A percentile compares a stretch with the other conserved stretches of the same genome.
Evolutionary conservation across 2,888 invertebrate genomes (phyloP).

Genomic region (Dinocampus coccinellae): DNA sequence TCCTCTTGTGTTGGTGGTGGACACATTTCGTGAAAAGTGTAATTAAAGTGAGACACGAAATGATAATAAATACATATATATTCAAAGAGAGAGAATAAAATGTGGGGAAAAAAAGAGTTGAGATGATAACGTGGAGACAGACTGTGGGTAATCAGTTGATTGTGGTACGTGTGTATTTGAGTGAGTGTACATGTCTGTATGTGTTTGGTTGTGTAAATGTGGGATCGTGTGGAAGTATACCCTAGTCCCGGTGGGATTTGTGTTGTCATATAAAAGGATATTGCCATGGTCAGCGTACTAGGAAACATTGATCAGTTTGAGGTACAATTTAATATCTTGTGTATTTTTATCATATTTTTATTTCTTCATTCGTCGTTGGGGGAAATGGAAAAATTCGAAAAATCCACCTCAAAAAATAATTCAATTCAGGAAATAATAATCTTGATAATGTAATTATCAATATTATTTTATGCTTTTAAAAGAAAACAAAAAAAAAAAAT

Average conservation of each 20-base stretch:
- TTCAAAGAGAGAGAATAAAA: not conserved
- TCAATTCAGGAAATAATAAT: too few species aligned
- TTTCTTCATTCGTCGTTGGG: not conserved
- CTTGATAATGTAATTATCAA: too few species aligned
- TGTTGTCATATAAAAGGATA: conserved; percentile 29
- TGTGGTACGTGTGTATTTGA: too few species aligned
- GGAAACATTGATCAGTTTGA: conserved; percentile 8
- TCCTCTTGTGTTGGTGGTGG: not conserved
- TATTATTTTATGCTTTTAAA: not conserved
- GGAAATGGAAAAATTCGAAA: not conserved
- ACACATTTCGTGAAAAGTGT: conserved; percentile 22
- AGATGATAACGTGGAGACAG: conserved; percentile 44
- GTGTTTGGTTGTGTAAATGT: conserved; percentile 34
- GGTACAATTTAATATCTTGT: conserved; percentile 14
- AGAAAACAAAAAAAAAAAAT: too few species aligned
- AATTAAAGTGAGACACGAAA: not conserved
- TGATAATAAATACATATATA: not conserved
- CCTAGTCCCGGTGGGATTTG: conserved; percentile 37
- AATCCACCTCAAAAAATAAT: not conserved
- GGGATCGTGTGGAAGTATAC: conserved; percentile 36
- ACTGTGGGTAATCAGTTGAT: conserved; percentile 10
- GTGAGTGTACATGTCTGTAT: too few species aligned
- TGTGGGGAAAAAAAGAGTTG: conserved; percentile 24
- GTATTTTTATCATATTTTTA: conserved; percentile 1
- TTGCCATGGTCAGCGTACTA: not conserved